Evolutionary conservation across 1,140 invertebrate species (phyloP), one percentile per base, ranked within the genome.

Genomic region (Drosophila nigrodunni): DNA sequence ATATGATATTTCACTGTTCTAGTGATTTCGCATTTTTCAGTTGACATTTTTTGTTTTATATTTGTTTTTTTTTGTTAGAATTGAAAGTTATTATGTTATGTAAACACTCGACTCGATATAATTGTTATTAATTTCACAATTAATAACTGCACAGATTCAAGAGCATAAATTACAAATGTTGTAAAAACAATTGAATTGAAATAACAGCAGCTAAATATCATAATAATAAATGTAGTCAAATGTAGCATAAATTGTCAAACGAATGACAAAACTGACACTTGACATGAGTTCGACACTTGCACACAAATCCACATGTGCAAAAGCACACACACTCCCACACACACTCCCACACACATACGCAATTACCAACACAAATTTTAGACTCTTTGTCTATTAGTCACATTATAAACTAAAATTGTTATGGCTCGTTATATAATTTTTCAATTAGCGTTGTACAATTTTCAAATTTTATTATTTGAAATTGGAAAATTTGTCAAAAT

Each of bases 111-210:
- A 66, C 47, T 61, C 41, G 41, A n/a, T 54, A 82, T 85, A 81
- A 86, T 86, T 78, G 70, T 75, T 82, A 87, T 87, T 81, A 81
- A 78, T 86, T 68, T 85, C 55, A 77, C 76, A 85, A 77, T 80
- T 80, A 62, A 77, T 70, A 52, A 47, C 37, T 61, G 70, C 71
- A 68, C 62, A 44, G 34, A 66, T 59, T 65, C 30, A 72, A 21
- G 39, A 50, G 61, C 59, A 52, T 58, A 58, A 66, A 47, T 59
- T 61, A 34, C 43, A 54, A 73, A 52, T 59, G 46, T 52, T 58
- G 71, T 62, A 49, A 68, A 82, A 74, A 74, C 30, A 86, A 57
- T 75, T 70, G 9, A 54, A 77, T 81, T 50, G 30, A 52, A 65
- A 65, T 21, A 52, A 52, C 8, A 30, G 11, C n/a, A 57, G 13